Conservation (phyloP, 2,888 invertebrate genomes). For the Zeuzera pyrina region DNA sequence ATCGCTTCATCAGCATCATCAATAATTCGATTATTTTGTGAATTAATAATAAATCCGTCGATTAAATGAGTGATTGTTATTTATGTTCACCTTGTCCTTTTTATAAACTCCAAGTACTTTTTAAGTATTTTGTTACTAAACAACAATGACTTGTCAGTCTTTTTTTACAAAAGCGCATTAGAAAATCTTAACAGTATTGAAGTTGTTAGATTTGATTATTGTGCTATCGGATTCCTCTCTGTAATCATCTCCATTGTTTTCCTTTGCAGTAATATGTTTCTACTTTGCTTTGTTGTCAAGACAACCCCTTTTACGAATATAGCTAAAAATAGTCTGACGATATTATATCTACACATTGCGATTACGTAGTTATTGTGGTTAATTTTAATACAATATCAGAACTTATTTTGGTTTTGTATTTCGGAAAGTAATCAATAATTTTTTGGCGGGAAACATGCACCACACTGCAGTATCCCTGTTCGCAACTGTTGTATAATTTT, state of each 20-base stretch:
- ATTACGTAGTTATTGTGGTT: neutral
- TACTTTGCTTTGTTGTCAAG: conserved; percentile 14
- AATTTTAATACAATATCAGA: neutral
- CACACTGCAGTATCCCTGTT: conserved; percentile 26
- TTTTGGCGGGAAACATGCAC: conserved; percentile 46
- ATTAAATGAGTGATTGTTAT: too few species aligned
- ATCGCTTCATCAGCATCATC: too few species aligned
- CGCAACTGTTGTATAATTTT: conserved; percentile 62
- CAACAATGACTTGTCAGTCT: too few species aligned
- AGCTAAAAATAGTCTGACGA: neutral
- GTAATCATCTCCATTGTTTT: conserved; percentile 15
- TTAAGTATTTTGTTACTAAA: too few species aligned
- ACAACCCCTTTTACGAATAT: conserved; percentile 10
- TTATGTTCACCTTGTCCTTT: too few species aligned
- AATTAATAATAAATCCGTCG: too few species aligned
- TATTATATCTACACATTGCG: too few species aligned
- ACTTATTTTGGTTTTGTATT: neutral
- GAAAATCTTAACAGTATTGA: too few species aligned
- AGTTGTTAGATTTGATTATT: neutral
- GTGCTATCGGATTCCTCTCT: conserved; percentile 6
- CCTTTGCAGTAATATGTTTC: conserved; percentile 18
- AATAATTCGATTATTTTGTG: too few species aligned
- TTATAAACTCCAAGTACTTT: too few species aligned
- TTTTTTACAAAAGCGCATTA: too few species aligned
- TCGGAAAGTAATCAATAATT: conserved; percentile 5